These are phyloP conservation scores for Brachyopa scutellaris DNA, from an alignment of 2,888 invertebrate genomes.

Conservation along the genomic window DNA sequence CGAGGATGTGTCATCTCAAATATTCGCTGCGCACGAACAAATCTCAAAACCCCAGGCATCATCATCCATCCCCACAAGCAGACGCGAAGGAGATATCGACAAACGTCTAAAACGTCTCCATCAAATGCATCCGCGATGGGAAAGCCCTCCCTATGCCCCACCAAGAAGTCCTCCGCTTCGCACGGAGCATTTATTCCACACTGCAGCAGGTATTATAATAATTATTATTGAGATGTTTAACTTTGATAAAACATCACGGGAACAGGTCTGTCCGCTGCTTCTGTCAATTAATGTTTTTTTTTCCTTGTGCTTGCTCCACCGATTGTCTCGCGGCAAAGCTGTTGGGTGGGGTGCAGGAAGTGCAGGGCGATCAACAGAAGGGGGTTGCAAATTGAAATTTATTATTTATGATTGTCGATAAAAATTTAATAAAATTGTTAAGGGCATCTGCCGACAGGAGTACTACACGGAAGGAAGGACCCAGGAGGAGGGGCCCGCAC, in stretches of 20 bases:
- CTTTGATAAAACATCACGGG: constrained; percentile 74
- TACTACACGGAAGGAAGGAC: not conserved
- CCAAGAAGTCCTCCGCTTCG: not conserved
- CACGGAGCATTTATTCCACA: not conserved
- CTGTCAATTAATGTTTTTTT: constrained; percentile 76
- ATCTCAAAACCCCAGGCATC: constrained; percentile 50
- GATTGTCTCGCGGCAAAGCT: constrained; percentile 41
- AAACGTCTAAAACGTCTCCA: constrained; percentile 64
- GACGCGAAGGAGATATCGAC: constrained; percentile 71
- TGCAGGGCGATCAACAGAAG: not conserved
- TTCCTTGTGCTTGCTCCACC: constrained; percentile 61
- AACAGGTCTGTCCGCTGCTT: constrained; percentile 75
- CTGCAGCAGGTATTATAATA: constrained; percentile 67
- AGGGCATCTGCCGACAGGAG: constrained; percentile 55
- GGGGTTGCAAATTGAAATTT: constrained; percentile 65
- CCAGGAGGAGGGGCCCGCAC: constrained; percentile 36
- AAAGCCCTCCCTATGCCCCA: constrained; percentile 12
- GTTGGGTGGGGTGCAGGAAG: not conserved
- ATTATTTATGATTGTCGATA: constrained; percentile 72
- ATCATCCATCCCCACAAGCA: constrained; percentile 19
- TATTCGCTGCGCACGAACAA: constrained; percentile 58
- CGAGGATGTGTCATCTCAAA: constrained; percentile 70
- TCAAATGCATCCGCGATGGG: constrained; percentile 60
- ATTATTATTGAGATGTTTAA: constrained; percentile 73
- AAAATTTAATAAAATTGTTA: constrained; percentile 71